Conservation (phyloP, 2,888 invertebrate species). For the Drosophila pegasa region DNA sequence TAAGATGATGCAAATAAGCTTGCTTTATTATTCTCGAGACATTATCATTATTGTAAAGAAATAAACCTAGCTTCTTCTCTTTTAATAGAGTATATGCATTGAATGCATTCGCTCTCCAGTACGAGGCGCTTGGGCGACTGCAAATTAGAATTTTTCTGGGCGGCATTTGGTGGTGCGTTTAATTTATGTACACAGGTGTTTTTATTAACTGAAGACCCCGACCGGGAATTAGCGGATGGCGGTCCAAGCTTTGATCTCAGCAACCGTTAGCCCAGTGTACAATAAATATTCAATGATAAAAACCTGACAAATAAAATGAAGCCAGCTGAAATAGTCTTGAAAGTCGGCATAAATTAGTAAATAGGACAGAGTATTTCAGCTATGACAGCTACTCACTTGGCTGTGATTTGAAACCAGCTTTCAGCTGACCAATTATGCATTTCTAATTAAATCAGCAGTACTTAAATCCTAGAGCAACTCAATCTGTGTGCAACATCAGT, state of each 20-base stretch:
- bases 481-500: constrained; percentile 35
- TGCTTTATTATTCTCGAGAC: not conserved
- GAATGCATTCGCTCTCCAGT: constrained; percentile 35
- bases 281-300: constrained; percentile 43
- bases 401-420: not conserved
- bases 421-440: not conserved
- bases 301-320: constrained; percentile 16
- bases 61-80: not conserved
- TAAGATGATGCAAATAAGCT: not conserved
- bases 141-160: constrained; percentile 72
- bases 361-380: not conserved
- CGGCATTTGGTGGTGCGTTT: constrained; percentile 54
- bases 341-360: not conserved
- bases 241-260: constrained; percentile 53
- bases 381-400: not conserved
- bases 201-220: constrained; percentile 48
- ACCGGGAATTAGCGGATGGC: constrained; percentile 15
- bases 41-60: not conserved
- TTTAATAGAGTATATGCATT: constrained; percentile 12
- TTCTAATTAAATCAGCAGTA: constrained; percentile 19
- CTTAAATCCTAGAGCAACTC: constrained; percentile 28
- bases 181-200: constrained; percentile 71
- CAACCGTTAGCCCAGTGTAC: constrained; percentile 21
- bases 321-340: too few species aligned
- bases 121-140: constrained; percentile 33